Evolutionary conservation across 2,113 vertebrate species (phyloP), one percentile per base, ranked within the genome.

Genomic region (Agelaius tricolor): DNA sequence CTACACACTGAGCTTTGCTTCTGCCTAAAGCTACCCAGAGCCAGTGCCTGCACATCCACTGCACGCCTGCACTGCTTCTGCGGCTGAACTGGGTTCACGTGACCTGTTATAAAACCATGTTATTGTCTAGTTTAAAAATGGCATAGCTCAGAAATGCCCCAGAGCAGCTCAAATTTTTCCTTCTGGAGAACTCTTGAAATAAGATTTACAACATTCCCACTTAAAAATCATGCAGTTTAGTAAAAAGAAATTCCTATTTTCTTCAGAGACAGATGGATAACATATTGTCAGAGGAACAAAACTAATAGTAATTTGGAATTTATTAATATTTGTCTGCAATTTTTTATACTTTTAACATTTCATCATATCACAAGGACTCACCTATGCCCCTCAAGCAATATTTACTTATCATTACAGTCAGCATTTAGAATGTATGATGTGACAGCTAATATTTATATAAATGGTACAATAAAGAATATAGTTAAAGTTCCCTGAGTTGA

Each of bases 41-140:
- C 47, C 55, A 54, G 72, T 0, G 16, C 68, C 62, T 62, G 72
- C 85, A 43, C 89, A 81, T 78, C 86, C 46, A 13, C 83, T 31
- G 51, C 72, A 63, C 0, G n/a, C 49, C 87, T 71, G 33, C 15
- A 8, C 52, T 74, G 86, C 85, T 96, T 63, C 67, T 0, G 3
- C 0, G 0, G 78, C 75, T 52, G 47, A 85, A 55, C 55, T 1
- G 5, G 33, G 52, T 74, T 87, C 90, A 86, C 6, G 59, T 94
- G 96, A 74, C 67, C 72, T 62, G 87, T 95, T 96, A 90, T 26
- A 94, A 96, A 95, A 90, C 82, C 59, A 30, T 67, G 39, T 37
- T 94, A 81, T 92, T 94, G 49, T 94, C 84, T 94, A 33, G 66
- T 66, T 94, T 86, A 67, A 93, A 94, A 93, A 80, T 1, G 4